These are phyloP conservation scores for Bradypus variegatus DNA, from an alignment of 2,797 vertebrate genomes.

Conservation along the genomic window DNA sequence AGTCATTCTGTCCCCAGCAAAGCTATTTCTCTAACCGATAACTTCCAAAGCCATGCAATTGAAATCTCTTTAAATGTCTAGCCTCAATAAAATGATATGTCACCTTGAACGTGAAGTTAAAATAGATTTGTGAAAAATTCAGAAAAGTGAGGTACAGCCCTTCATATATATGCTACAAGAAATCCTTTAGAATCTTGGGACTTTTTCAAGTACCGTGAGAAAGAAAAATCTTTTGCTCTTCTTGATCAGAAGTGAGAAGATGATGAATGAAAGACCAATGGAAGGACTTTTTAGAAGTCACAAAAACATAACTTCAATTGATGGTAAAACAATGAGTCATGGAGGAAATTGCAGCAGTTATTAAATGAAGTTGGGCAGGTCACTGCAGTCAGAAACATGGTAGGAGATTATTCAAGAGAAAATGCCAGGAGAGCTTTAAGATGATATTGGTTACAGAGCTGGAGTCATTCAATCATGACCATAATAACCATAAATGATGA, in stretches of 20 bases:
- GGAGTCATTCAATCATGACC: neutral
- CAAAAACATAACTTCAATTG: neutral
- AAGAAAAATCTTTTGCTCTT: neutral
- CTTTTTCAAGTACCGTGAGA: neutral
- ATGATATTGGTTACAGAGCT: neutral
- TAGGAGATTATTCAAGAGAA: no score
- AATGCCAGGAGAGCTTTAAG: neutral
- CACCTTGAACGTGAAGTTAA: neutral
- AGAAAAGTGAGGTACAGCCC: neutral
- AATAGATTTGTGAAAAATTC: neutral
- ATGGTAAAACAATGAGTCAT: neutral
- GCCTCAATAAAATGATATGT: no score
- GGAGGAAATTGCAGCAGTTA: neutral
- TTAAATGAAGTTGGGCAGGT: neutral
- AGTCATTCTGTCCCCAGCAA: rapidly evolving
- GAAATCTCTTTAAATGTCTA: rapidly evolving
- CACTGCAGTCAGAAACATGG: neutral
- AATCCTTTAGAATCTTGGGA: neutral
- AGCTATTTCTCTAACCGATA: rapidly evolving
- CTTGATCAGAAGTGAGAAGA: neutral
- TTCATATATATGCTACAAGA: neutral
- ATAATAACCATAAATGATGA: neutral
- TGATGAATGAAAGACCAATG: neutral
- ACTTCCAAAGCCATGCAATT: rapidly evolving
- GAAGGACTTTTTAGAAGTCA: neutral